Evolutionary conservation across 2,797 vertebrate species (phyloP), one percentile per base, ranked within the genome.

Genomic region (Thaleichthys pacificus): DNA sequence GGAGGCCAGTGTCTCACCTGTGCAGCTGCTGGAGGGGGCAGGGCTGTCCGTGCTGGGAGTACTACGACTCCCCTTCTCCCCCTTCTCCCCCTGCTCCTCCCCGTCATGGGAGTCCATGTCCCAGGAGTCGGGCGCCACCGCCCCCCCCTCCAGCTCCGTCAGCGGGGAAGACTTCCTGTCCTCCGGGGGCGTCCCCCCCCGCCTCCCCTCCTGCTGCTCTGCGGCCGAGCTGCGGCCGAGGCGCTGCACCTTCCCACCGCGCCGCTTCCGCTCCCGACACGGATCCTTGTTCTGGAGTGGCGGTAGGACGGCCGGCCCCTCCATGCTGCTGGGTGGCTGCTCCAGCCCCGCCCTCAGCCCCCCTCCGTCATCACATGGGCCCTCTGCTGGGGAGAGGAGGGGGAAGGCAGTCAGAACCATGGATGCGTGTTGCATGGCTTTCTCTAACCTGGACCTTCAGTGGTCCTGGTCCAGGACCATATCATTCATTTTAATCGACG

Each of bases 11-110:
- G 63, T 60, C 68, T 69, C 57, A 69, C 68, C 68, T n/a, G 68
- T 69, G 68, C 68, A 69, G 68, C 68, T 69, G 56, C 68, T 69
- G 21, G 68, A 69, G 14, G 57, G 57, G 35, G 68, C 57, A 21
- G 68, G 68, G 35, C 68, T 69, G 32, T 69, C 68, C 5, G 68
- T 60, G 32, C 42, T 69, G 14, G 9, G 19, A 56, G 51, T 60
- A 15, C 54, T 42, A 26, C 15, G 28, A 21, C 56, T 69, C 57
- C 57, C 68, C 57, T 69, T 69, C 70, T 71, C 49, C 57, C 57
- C 68, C 57, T 69, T 69, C 70, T 71, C 49, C 57, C 57, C 68
- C 57, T 69, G 61, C 70, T 71, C 49, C 28, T 68, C 56, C 35
- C 15, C 57, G 35, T 61, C 68, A 6, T 35, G 32, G 6, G 56